Evolutionary conservation across 2,797 vertebrate genomes (phyloP).

Genomic region (Champsocephalus esox): DNA sequence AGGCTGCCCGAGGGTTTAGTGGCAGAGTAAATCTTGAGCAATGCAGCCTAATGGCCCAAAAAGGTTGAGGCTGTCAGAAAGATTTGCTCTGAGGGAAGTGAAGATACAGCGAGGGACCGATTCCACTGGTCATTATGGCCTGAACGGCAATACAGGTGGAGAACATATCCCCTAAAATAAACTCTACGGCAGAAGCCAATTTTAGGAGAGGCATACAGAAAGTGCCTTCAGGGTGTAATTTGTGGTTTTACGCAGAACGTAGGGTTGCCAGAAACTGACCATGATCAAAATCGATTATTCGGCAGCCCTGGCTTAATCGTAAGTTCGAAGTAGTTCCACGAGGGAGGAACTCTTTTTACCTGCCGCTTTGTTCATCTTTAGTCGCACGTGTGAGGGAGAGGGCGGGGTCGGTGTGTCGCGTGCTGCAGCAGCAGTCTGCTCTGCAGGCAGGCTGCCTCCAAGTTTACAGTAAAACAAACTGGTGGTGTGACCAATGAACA

Average conservation of each 20-base stretch:
- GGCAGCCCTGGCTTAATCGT: no score
- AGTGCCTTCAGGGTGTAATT: not conserved
- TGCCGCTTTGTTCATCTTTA: no score
- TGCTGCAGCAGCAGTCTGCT: no score
- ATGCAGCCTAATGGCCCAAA: slow-evolving; percentile 31
- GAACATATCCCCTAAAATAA: not conserved
- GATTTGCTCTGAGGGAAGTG: slow-evolving; percentile 11
- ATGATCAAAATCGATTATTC: no score
- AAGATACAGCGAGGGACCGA: not conserved
- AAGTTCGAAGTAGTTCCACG: no score
- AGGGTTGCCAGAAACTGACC: no score
- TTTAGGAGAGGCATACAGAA: not conserved
- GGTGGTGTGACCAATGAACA: no score
- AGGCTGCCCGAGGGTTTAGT: slow-evolving; percentile 22
- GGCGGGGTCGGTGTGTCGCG: no score
- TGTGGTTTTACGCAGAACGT: not conserved
- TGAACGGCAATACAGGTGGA: slow-evolving; percentile 11
- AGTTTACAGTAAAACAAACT: no score
- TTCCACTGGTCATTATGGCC: not conserved
- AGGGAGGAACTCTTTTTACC: no score
- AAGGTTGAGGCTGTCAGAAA: slow-evolving; percentile 5
- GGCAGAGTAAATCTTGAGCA: slow-evolving; percentile 29
- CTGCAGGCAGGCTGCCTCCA: no score
- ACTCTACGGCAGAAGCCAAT: not conserved
- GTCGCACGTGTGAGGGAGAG: no score